phyloP scores from a whole-genome alignment of 2,113 vertebrate genomes.

The Orthochromis malagaraziensis region DNA sequence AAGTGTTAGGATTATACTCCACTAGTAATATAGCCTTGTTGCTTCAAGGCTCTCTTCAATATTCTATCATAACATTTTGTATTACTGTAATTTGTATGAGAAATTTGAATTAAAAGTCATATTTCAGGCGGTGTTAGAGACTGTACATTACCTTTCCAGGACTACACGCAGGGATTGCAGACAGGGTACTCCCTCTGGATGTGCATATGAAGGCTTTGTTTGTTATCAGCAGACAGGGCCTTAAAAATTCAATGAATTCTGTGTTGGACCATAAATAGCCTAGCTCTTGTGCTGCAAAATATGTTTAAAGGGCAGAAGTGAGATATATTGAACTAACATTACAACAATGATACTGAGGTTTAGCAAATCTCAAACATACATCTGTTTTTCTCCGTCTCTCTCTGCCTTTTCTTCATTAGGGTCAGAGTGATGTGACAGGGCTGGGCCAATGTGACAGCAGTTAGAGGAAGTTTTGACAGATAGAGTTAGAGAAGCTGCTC shows the following conservation, averaged over 20 bases:
- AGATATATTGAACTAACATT: conserved; percentile 15
- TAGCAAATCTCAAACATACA: not conserved
- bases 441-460: not conserved
- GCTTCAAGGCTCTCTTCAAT: not conserved
- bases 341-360: not conserved
- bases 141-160: not conserved
- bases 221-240: not conserved
- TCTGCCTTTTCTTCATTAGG: not conserved
- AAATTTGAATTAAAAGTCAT: not conserved
- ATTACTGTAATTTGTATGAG: not conserved
- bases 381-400: not conserved
- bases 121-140: not conserved
- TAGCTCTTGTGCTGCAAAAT: not conserved
- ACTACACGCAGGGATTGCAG: not conserved
- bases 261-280: conserved; percentile 19
- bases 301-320: conserved; percentile 28
- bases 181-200: not conserved
- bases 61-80: not conserved
- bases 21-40: not conserved
- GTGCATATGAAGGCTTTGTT: not conserved
- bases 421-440: conserved; percentile 9
- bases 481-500: not conserved
- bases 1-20: not conserved
- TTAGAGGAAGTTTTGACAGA: conserved; percentile 36
- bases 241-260: conserved; percentile 25